phyloP scores from a whole-genome alignment of 1,140 invertebrate species.

The Bombus impatiens region DNA sequence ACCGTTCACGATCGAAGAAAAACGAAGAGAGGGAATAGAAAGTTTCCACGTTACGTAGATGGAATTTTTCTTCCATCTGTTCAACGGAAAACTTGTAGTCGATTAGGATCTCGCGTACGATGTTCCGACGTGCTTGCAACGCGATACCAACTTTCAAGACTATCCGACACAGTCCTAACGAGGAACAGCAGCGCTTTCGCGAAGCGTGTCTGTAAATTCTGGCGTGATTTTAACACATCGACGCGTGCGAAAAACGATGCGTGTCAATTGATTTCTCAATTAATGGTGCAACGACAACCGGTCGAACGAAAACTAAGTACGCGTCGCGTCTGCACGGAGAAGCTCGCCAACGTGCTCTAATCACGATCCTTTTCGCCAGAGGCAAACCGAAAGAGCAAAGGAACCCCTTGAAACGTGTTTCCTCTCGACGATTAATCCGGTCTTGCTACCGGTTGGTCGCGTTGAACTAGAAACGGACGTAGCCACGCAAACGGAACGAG shows the following conservation, averaged over 20 bases:
- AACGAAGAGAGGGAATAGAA: not conserved
- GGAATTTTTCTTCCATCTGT: not conserved
- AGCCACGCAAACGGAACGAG: not conserved
- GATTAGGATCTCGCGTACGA: no score
- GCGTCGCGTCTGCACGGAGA: not conserved
- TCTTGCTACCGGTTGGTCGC: not conserved
- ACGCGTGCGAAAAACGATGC: no score
- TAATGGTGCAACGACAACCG: not conserved
- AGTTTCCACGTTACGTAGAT: not conserved
- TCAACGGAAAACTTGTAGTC: no score
- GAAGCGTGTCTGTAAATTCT: no score
- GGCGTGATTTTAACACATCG: not conserved
- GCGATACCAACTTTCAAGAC: not conserved
- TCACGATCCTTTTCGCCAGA: not conserved
- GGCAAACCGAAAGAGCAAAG: not conserved
- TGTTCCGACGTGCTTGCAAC: no score
- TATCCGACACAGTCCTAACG: not conserved
- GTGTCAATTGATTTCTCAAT: not conserved
- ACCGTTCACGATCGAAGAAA: not conserved
- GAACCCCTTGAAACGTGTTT: not conserved
- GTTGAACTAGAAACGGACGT: not conserved
- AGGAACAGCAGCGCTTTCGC: not conserved
- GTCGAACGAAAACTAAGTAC: not conserved
- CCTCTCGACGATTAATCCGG: constrained; percentile 7
- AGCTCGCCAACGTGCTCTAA: not conserved